Base-by-base conservation (phyloP, 2,113 vertebrate genomes). In the Melanotaenia duboulayi region DNA sequence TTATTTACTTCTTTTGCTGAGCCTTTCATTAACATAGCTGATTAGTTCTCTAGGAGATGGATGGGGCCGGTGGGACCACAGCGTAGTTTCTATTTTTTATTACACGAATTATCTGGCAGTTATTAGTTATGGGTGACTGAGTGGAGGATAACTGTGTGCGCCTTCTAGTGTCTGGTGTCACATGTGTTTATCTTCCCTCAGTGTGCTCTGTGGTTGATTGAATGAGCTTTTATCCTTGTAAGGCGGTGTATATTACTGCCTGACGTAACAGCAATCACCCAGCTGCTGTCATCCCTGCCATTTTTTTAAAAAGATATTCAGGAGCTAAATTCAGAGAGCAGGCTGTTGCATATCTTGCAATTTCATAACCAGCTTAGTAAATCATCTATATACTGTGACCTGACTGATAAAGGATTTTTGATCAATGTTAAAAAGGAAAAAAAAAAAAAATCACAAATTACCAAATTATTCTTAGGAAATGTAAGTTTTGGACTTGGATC, bases 71-170 rank as follows among this genome's bases (percentile, higher is more conserved):
- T 58, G 82, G 85, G 80, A 86, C 75, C 32, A 56, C 69, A 80
- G 72, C 76, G 80, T 75, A 82, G 77, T 84, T 83, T 78, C 74
- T 71, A 81, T 69, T 90, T 88, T 70, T 92, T 88, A 86, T 88
- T 87, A 86, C 84, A 77, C 64, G 57, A 81, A 83, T 91, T 83
- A 80, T 80, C 77, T 86, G 87, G 79, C 88, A 89, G 85, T 91
- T 87, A 89, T 91, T 87, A 88, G 87, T 82, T 75, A 88, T 71
- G 85, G 89, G 85, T 90, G 89, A 81, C 78, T 89, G 87, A 87
- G 73, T 76, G 78, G 78, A 77, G 70, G 78, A 75, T 77, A 50
- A 65, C 66, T 60, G 83, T 63, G 76, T 70, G 65, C 14, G 32
- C 83, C 58, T 80, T 73, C 65, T 69, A 67, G 54, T 78, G 83